Conservation (phyloP, 2,888 invertebrate species). For the Conistra vaccinii region DNA sequence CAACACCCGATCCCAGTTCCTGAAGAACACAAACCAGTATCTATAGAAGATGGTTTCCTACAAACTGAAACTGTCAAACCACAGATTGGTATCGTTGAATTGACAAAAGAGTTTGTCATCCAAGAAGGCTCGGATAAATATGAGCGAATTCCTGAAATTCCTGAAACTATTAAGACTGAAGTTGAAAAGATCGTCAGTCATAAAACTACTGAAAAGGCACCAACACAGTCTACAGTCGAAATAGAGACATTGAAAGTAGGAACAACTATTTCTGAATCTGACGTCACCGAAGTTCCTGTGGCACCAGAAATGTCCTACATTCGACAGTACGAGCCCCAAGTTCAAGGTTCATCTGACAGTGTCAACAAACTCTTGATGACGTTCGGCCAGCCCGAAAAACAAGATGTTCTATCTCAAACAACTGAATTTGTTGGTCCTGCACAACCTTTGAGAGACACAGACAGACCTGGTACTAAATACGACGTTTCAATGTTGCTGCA, state of each 20-base stretch:
- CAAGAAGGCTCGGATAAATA: conserved; percentile 64
- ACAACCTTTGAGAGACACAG: conserved; percentile 41
- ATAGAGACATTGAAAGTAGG: conserved; percentile 75
- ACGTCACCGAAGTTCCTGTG: conserved; percentile 67
- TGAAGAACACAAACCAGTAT: conserved; percentile 42
- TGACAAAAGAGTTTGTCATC: conserved; percentile 65
- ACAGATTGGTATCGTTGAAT: conserved; percentile 57
- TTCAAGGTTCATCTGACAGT: conserved; percentile 74
- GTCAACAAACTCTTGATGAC: conserved; percentile 72
- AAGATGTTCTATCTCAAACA: conserved; percentile 75
- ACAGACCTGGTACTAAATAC: conserved; percentile 68
- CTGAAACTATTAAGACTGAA: conserved; percentile 27
- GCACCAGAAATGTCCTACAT: conserved; percentile 76
- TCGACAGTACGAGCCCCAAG: conserved; percentile 75
- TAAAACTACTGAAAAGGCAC: conserved; percentile 68
- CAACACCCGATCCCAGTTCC: conserved; percentile 24
- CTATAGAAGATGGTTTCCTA: conserved; percentile 55
- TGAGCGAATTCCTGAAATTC: conserved; percentile 30
- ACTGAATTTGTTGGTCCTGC: conserved; percentile 53
- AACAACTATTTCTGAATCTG: conserved; percentile 74
- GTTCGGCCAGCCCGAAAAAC: conserved; percentile 79
- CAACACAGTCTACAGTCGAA: conserved; percentile 71
- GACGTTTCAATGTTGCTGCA: conserved; percentile 78
- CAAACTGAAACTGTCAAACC: conserved; percentile 57
- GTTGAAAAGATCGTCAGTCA: conserved; percentile 62